Evolutionary conservation across 2,113 vertebrate species (phyloP).

Genomic region (Dipodomys ordii): DNA sequence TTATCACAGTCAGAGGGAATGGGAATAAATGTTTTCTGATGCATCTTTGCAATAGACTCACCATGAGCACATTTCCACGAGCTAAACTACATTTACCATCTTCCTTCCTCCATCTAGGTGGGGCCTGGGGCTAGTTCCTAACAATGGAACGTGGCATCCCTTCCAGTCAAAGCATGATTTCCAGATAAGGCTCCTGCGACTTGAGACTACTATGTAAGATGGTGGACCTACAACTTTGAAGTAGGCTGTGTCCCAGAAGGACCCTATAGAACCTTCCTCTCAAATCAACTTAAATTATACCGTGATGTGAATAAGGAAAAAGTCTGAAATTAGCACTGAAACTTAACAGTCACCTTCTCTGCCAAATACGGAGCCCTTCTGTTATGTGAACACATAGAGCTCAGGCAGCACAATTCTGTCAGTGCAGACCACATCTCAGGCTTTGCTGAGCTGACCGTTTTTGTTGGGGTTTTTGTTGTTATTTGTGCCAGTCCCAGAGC

Average conservation of each 20-base stretch:
- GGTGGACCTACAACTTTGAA: not conserved
- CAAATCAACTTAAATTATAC: not conserved
- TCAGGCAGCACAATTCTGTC: not conserved
- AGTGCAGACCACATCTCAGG: not conserved
- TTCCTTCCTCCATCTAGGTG: not conserved
- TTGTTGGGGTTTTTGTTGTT: too few relatives aligned
- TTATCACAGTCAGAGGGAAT: not conserved
- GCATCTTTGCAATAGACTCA: not conserved
- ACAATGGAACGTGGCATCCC: not conserved
- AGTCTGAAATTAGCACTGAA: not conserved
- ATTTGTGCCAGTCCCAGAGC: not conserved
- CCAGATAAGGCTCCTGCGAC: not conserved
- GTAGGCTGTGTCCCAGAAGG: not conserved
- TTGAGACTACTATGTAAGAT: not conserved
- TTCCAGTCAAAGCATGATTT: not conserved
- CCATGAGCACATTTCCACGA: not conserved
- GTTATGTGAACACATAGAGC: too few relatives aligned
- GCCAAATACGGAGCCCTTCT: not conserved
- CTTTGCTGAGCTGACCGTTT: not conserved
- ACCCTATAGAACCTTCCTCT: not conserved
- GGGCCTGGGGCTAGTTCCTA: not conserved
- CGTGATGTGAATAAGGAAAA: not conserved
- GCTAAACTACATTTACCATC: not conserved
- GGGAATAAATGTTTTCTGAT: not conserved
- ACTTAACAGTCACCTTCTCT: not conserved